Base-by-base conservation (phyloP, 2,113 vertebrate genomes). In the Trogon melanurus region DNA sequence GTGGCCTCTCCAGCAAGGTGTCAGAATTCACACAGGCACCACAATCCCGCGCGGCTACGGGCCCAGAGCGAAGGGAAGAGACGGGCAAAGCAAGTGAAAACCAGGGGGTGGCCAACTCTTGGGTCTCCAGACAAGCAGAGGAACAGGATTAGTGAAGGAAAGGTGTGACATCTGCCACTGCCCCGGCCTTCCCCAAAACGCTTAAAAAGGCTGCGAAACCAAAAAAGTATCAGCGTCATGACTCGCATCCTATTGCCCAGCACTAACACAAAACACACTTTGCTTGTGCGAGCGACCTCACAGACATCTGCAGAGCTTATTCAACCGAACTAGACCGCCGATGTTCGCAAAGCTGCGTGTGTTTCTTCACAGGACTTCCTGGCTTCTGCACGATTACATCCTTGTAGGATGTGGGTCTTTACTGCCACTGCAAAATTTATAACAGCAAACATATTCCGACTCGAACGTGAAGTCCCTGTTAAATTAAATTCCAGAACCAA, bases 301-400 rank as follows among this genome's bases (percentile, higher is more conserved):
- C 38, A 87, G 73, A 75, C 79, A 79, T 85, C 86, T 87, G 95
- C 66, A 50, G 86, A 92, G 79, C 76, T 84, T 72, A 81, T 34
- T 95, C 75, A 84, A 66, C 54, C 1, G 1, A 91, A 48, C 26
- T 1, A 67, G 34, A 71, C 23, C 6, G 0, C 74, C 34, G 51
- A 79, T 64, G 70, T 67, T 85, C 91, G 62, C 61, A 57, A 32
- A 85, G 76, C 18, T 15, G 45, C 53, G 79, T 11, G 51, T 50
- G 75, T 53, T 88, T 85, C 76, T 84, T 87, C 48, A 86, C 79
- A 69, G 90, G 70, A 95, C 91, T 93, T 94, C 92, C 92, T 85
- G 86, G 53, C 88, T 86, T 79, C 75, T 80, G 74, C 85, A 36
- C 1, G 1, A 94, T 83, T 88, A 85, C 78, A 53, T 75, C 70